phyloP scores from a whole-genome alignment of 2,888 invertebrate species.

The Epicampocera succincta region DNA sequence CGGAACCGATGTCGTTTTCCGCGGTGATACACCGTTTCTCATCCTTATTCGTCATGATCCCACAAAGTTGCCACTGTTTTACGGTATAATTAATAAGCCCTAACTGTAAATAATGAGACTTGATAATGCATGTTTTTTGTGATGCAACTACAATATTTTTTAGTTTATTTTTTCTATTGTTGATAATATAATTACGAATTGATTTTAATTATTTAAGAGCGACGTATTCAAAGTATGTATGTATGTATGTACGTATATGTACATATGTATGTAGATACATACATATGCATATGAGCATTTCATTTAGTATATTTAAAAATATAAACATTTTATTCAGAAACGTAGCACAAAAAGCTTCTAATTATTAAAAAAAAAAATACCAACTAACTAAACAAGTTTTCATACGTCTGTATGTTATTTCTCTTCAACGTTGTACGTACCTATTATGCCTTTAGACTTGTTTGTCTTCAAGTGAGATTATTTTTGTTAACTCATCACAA shows the following conservation, averaged over 20 bases:
- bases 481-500: too few relatives aligned
- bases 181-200: conserved; percentile 26
- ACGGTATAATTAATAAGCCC: conserved; percentile 86
- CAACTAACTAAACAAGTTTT: too few relatives aligned
- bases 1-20: conserved; percentile 82
- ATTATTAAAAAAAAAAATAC: too few relatives aligned
- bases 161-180: conserved; percentile 31
- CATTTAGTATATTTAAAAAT: too few relatives aligned
- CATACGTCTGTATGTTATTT: too few relatives aligned
- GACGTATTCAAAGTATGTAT: neutral
- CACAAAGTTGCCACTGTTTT: conserved; percentile 85
- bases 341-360: too few relatives aligned
- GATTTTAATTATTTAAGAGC: conserved; percentile 1
- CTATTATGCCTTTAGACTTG: too few relatives aligned
- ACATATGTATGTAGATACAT: too few relatives aligned
- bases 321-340: too few relatives aligned
- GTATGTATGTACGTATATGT: neutral
- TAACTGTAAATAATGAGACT: conserved; percentile 48
- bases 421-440: too few relatives aligned
- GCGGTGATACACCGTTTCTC: conserved; percentile 86
- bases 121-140: conserved; percentile 18
- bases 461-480: too few relatives aligned
- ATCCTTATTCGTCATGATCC: conserved; percentile 86
- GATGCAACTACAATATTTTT: conserved; percentile 33
- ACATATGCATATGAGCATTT: too few relatives aligned